Percentiles rank a stretch among this genome's conserved stretches.
Evolutionary conservation across 2,888 invertebrate species (phyloP).

Genomic region (Blera fallax): DNA sequence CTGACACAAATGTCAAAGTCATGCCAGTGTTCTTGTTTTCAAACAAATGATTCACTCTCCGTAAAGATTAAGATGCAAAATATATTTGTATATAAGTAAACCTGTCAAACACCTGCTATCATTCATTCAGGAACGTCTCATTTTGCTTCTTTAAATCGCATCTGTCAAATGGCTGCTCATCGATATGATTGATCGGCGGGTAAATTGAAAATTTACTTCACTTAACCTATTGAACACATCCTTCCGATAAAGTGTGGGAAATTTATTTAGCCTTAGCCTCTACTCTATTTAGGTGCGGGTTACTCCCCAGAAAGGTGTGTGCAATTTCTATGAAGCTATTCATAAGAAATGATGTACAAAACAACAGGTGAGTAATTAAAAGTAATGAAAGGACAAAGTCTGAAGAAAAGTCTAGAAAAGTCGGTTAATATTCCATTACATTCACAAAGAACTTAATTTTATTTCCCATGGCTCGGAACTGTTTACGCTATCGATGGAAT

Average conservation of each 20-base stretch:
- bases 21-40: neutral
- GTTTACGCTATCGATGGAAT: slow-evolving; percentile 51
- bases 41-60: neutral
- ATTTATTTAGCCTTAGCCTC: neutral
- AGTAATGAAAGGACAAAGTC: slow-evolving; percentile 23
- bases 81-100: neutral
- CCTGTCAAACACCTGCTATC: neutral
- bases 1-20: neutral
- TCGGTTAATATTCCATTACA: slow-evolving; percentile 23
- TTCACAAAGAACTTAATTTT: neutral
- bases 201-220: neutral
- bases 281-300: neutral
- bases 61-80: neutral
- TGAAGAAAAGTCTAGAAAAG: neutral
- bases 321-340: slow-evolving; percentile 38
- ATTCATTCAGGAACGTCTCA: neutral
- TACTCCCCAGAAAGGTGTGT: neutral
- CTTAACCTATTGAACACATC: neutral
- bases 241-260: neutral
- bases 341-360: slow-evolving; percentile 68
- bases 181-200: neutral
- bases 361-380: slow-evolving; percentile 64
- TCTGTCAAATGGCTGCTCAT: neutral
- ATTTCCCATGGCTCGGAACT: slow-evolving; percentile 13
- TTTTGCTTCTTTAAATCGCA: neutral